Conservation (phyloP, 2,113 vertebrate genomes). For the Silurus glanis region DNA sequence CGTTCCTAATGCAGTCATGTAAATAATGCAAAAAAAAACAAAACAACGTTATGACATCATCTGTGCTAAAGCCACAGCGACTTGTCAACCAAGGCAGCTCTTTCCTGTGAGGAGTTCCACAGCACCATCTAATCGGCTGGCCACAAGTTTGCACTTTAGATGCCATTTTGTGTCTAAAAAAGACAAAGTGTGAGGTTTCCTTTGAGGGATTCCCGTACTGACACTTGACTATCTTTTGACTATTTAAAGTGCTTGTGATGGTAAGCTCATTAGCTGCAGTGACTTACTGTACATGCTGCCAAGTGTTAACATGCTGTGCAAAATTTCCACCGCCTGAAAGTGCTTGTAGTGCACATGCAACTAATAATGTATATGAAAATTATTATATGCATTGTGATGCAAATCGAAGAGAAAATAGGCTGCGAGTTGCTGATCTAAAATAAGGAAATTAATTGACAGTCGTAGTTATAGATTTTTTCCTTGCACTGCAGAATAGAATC, state of each 20-base stretch:
- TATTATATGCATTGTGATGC: neutral
- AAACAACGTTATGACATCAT: neutral
- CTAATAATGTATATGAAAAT: neutral
- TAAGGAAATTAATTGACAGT: neutral
- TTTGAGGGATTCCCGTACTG: neutral
- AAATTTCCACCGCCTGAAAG: conserved; percentile 4
- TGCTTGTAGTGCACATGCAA: neutral
- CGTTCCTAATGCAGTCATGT: neutral
- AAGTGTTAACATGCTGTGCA: neutral
- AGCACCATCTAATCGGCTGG: neutral
- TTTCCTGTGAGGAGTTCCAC: neutral
- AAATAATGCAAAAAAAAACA: neutral
- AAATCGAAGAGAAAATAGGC: neutral
- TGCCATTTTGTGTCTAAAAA: neutral
- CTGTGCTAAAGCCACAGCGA: neutral
- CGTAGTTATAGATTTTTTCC: neutral
- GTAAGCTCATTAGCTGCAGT: neutral
- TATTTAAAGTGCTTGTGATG: neutral
- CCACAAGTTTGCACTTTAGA: neutral
- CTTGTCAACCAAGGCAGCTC: neutral
- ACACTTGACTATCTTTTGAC: neutral
- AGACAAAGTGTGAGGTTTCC: neutral
- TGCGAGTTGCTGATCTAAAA: neutral
- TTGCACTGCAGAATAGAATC: neutral
- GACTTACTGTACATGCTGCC: conserved; percentile 7